These are phyloP conservation scores for Puma concolor DNA, from an alignment of 2,113 vertebrate genomes.

Conservation along the genomic window DNA sequence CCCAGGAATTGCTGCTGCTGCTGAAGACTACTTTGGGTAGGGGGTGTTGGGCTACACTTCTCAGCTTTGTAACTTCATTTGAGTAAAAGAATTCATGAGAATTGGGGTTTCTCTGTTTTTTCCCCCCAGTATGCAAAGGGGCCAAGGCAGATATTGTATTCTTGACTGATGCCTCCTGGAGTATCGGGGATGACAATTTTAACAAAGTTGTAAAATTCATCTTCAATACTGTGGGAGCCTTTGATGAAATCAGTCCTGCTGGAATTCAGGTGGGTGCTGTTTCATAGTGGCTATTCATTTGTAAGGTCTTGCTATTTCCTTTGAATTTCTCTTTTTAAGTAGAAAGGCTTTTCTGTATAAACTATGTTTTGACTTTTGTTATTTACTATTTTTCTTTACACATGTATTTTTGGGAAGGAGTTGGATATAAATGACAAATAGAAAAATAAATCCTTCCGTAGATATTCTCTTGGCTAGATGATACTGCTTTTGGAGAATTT, in stretches of 20 bases:
- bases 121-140: constrained; percentile 93
- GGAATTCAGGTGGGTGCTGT: constrained; percentile 94
- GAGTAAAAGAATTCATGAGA: constrained; percentile 25
- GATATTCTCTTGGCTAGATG: constrained; percentile 26
- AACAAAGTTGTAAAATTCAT: constrained; percentile 96
- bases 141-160: constrained; percentile 99
- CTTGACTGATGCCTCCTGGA: constrained; percentile 98
- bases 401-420: background rate
- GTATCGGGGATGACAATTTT: constrained; percentile 98
- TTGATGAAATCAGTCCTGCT: constrained; percentile 92
- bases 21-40: background rate
- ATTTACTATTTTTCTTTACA: background rate
- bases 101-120: constrained; percentile 50
- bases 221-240: constrained; percentile 92
- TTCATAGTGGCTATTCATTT: background rate
- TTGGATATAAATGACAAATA: background rate
- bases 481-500: background rate
- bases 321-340: background rate
- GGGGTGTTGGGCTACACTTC: background rate
- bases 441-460: constrained; percentile 16
- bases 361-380: constrained; percentile 7
- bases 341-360: background rate
- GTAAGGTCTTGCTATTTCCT: background rate
- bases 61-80: background rate
- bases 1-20: background rate